Conservation (phyloP, 2,113 vertebrate species). For the Calypte anna region DNA sequence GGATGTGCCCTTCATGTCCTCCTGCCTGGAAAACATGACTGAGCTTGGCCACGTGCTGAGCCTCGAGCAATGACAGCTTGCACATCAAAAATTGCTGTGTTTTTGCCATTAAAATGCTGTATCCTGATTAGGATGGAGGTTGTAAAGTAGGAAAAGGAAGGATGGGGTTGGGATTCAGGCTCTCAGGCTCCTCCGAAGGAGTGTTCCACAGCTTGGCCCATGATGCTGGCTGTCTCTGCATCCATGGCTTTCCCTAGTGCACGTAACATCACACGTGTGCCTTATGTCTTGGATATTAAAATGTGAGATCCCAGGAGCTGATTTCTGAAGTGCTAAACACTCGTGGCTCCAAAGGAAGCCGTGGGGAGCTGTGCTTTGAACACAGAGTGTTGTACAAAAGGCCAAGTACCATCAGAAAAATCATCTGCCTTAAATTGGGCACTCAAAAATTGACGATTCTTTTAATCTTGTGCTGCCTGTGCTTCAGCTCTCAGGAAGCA, state of each 20-base stretch:
- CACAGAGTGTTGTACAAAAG: not conserved
- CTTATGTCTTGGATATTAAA: not conserved
- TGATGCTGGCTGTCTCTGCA: not conserved
- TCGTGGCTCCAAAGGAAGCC: not conserved
- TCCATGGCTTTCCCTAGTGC: accelerated
- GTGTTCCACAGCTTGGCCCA: no score
- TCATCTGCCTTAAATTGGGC: not conserved
- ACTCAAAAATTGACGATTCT: not conserved
- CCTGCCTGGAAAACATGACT: not conserved
- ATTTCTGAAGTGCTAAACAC: not conserved
- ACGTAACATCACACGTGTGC: accelerated
- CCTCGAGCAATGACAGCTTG: not conserved
- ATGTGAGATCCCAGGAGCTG: not conserved
- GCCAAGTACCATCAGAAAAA: not conserved
- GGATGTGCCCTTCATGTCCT: not conserved
- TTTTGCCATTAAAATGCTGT: not conserved
- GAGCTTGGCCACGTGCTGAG: not conserved
- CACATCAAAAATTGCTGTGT: not conserved
- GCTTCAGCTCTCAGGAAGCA: accelerated
- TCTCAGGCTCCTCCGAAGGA: not conserved
- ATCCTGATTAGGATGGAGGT: no score
- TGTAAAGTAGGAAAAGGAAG: not conserved
- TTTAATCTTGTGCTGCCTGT: not conserved
- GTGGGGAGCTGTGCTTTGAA: not conserved
- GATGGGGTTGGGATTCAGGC: not conserved